phyloP scores from a whole-genome alignment of 1,140 invertebrate species.

The Drosophila burlai region DNA sequence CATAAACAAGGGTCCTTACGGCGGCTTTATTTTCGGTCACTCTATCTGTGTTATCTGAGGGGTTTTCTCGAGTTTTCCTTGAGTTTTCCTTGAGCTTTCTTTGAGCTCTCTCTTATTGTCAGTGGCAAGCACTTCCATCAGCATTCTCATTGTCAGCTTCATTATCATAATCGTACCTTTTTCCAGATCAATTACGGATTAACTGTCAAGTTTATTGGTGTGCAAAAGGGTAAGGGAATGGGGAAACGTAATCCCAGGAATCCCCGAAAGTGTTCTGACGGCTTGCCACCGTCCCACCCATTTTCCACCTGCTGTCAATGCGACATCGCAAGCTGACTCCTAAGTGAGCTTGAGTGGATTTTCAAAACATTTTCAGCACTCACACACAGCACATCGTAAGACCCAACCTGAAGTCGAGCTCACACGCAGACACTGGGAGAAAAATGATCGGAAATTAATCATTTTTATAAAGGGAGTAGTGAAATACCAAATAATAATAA shows the following conservation, averaged over 20 bases:
- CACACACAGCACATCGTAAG: conserved; percentile 10
- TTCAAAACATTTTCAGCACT: conserved; percentile 69
- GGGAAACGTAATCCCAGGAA: conserved; percentile 56
- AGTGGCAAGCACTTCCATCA: conserved; percentile 33
- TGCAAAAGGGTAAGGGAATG: conserved; percentile 40
- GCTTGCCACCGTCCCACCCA: conserved; percentile 3
- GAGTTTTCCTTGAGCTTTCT: conserved; percentile 9
- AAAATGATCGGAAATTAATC: background rate
- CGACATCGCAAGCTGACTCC: conserved; percentile 20
- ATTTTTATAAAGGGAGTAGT: too few species aligned
- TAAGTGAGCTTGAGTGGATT: conserved; percentile 68
- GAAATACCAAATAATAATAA: too few species aligned
- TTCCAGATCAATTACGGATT: conserved; percentile 81
- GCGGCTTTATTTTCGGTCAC: conserved; percentile 43
- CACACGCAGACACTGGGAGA: conserved; percentile 8
- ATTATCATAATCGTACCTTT: conserved; percentile 58
- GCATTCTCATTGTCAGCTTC: conserved; percentile 51
- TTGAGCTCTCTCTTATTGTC: conserved; percentile 18
- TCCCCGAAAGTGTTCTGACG: conserved; percentile 51
- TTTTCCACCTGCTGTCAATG: conserved; percentile 19
- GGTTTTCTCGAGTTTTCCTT: conserved; percentile 2
- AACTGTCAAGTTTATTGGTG: conserved; percentile 77
- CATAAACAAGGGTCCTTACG: conserved; percentile 42
- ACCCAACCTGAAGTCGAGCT: conserved; percentile 7
- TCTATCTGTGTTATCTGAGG: conserved; percentile 2